Base-by-base conservation (phyloP, 2,888 invertebrate genomes). In the Hoplodrina blanda region DNA sequence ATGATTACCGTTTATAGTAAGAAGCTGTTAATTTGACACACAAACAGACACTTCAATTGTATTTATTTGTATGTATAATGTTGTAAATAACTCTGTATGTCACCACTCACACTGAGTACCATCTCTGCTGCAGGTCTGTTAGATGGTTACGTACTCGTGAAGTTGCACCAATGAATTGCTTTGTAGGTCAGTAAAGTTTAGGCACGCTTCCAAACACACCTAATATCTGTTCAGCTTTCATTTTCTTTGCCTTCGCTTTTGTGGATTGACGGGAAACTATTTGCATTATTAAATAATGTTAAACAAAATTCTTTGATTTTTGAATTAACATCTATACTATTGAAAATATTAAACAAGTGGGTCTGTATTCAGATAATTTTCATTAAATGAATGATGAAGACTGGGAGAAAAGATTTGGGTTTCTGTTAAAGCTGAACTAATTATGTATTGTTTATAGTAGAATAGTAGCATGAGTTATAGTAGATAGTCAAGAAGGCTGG, bases 141-240 rank as follows among this genome's bases (percentile, higher is more conserved):
- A 94, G 91, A 91, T 85, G 95, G 92, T 93, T 95, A 89, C 94
- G 93, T 95, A 88, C 88, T 90, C 93, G 94, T 95, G 90, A 93
- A 91, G 90, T 91, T 92, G 90, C 93, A 92, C 90, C 94, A 93
- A 91, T 94, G 94, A 95, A 87, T 92, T 91, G 90, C 90, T 93
- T 93, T 91, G 92, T 95, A 95, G 95, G 95, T 95, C 92, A 96
- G 95, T 95, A 94, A 89, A 86, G 87, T 90, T 90, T 89, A 90
- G 92, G 90, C 91, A 91, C 87, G 88, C 87, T 91, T 91, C 89
- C 89, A 90, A 89, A 81, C 80, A 85, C 86, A 84, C 85, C 76
- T 83, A 73, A 79, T 81, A 80, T 82, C 79, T 83, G 82, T 85
- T 86, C 62, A 84, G 88, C 86, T 89, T 89, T 85, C 76, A 46